phyloP scores from a whole-genome alignment of 2,888 invertebrate species.

The Meiosimyza decipiens region DNA sequence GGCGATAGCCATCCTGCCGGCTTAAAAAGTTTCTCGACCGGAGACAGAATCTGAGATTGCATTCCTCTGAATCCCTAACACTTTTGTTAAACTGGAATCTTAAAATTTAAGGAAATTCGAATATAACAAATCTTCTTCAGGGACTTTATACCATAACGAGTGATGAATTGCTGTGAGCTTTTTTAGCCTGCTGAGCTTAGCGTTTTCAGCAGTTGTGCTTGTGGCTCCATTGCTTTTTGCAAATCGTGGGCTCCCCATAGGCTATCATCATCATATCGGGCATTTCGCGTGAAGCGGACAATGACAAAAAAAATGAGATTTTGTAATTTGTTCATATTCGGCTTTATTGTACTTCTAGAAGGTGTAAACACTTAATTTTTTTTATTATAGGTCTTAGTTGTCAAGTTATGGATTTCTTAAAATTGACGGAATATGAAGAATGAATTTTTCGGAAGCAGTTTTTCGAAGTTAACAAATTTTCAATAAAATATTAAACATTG shows the following conservation, averaged over 20 bases:
- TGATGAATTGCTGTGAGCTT: conserved; percentile 2
- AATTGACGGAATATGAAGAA: too few relatives aligned
- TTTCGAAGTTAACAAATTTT: too few relatives aligned
- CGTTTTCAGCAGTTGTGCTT: neutral
- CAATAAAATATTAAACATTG: too few relatives aligned
- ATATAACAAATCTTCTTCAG: conserved; percentile 15
- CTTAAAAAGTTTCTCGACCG: conserved; percentile 22
- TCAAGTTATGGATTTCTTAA: too few relatives aligned
- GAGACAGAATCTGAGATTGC: conserved; percentile 17
- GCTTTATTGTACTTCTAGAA: too few relatives aligned
- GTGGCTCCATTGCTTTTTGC: neutral
- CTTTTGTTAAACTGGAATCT: conserved; percentile 22
- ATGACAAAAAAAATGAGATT: too few relatives aligned
- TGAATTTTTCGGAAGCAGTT: too few relatives aligned
- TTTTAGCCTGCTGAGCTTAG: conserved; percentile 13
- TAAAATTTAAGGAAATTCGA: conserved; percentile 15
- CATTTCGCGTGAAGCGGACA: too few relatives aligned
- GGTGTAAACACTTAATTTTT: too few relatives aligned
- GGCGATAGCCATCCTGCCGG: too few relatives aligned
- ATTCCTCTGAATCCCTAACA: conserved; percentile 31
- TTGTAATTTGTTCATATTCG: too few relatives aligned
- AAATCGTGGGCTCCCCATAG: neutral
- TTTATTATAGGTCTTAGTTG: too few relatives aligned
- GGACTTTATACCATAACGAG: neutral
- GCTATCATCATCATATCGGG: conserved; percentile 24